phyloP scores from a whole-genome alignment of 2,797 vertebrate species.

The Psittacula echo region DNA sequence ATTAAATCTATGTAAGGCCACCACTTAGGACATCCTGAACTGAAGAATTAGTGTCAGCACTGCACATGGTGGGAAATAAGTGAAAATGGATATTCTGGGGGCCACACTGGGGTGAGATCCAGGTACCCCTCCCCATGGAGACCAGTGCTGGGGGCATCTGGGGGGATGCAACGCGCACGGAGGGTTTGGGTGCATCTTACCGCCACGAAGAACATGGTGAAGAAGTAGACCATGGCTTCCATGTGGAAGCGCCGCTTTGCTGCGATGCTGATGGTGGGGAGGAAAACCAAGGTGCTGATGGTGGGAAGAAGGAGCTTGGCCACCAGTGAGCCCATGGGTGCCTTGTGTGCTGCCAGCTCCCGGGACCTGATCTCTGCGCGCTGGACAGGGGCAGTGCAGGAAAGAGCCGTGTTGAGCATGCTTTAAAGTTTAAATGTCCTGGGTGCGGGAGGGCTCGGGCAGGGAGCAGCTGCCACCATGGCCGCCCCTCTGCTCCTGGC shows the following conservation, averaged over 20 bases:
- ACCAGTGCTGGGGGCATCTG: fast-evolving
- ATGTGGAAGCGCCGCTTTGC: slow-evolving; percentile 95
- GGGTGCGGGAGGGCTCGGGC: neutral
- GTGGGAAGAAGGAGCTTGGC: slow-evolving; percentile 95
- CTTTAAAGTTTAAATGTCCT: slow-evolving; percentile 87
- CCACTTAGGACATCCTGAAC: neutral
- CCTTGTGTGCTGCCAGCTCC: fast-evolving
- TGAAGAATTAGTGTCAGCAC: neutral
- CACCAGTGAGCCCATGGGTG: slow-evolving; percentile 88
- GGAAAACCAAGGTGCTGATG: slow-evolving; percentile 91
- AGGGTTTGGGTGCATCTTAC: slow-evolving; percentile 77
- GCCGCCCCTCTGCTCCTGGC: neutral
- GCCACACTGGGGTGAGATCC: neutral
- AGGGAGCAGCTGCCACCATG: slow-evolving; percentile 24
- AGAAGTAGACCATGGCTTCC: slow-evolving; percentile 99
- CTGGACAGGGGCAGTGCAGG: neutral
- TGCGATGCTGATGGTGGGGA: slow-evolving; percentile 90
- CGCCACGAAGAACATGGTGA: slow-evolving; percentile 96
- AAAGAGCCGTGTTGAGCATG: slow-evolving; percentile 73
- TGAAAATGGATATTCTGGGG: neutral
- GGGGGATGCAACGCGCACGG: neutral
- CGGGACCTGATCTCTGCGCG: fast-evolving
- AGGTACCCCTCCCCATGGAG: neutral
- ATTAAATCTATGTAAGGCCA: neutral
- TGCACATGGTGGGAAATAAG: fast-evolving